A percentile compares a stretch with the other conserved stretches of the same genome.
phyloP scores from a whole-genome alignment of 53 echinoderm and acorn worm genomes.

The Echinometra lucunter region DNA sequence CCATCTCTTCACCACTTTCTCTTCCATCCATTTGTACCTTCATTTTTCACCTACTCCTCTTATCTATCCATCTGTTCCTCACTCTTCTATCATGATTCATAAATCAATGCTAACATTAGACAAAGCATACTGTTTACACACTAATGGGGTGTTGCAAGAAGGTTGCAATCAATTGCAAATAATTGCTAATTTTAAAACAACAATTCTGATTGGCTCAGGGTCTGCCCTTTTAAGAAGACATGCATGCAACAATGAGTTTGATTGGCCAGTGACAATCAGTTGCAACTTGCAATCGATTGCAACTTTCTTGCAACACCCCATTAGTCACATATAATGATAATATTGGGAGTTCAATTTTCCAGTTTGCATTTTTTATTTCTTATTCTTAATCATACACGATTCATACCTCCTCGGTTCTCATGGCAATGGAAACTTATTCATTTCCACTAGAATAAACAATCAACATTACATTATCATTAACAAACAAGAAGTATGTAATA shows the following conservation, averaged over 20 bases:
- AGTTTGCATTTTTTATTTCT: conserved; percentile 35
- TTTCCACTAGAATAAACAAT: conserved; percentile 45
- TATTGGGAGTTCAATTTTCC: not conserved
- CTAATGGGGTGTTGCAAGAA: too few species aligned
- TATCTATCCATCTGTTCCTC: not conserved
- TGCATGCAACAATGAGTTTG: too few species aligned
- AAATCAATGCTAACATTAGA: not conserved
- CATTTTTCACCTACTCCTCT: not conserved
- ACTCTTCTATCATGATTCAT: not conserved
- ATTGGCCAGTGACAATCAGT: too few species aligned
- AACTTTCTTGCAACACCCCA: too few species aligned
- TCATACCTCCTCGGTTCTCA: not conserved
- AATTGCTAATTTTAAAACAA: too few species aligned
- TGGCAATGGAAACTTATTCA: conserved; percentile 14
- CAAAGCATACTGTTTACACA: not conserved
- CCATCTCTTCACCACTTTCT: not conserved
- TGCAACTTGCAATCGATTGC: too few species aligned
- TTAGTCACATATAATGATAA: not conserved
- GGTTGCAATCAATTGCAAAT: too few species aligned
- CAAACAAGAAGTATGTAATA: not conserved
- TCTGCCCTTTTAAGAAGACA: too few species aligned
- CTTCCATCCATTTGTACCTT: too few species aligned
- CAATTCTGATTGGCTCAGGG: too few species aligned
- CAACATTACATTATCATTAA: not conserved
- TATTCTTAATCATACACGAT: conserved; percentile 22